Evolutionary conservation across 2,797 vertebrate species (phyloP), one percentile per base, ranked within the genome.

Genomic region (Mormyrops boulengeri): DNA sequence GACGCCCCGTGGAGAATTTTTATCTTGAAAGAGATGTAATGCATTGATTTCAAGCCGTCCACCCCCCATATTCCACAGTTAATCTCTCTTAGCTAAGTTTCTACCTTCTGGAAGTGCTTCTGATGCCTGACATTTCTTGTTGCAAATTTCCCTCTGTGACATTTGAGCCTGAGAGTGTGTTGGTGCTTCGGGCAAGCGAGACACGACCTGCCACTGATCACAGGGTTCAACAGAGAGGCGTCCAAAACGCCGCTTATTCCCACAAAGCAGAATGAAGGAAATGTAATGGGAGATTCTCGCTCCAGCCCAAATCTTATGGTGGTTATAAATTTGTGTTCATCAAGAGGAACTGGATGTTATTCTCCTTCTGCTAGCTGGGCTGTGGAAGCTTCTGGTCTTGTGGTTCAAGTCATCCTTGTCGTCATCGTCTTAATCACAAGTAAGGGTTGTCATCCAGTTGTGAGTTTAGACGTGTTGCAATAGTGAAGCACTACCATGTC

Each of bases 161-260:
- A 93, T 93, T 95, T 91, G 90, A 93, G 90, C 91, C 93, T 90
- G 94, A 92, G 92, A 95, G 94, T 94, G 91, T 44, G 5, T 85
- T 9, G 30, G 90, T 92, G 91, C 93, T 94, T 91, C 88, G 92
- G 92, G 93, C 94, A 93, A 94, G 94, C 93, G 93, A 94, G 92
- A 94, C 94, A 94, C 92, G 34, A 60, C 77, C 77, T 82, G 77
- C 38, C 22, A 92, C 92, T 93, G 93, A n/a, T 94, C 93, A 92
- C 17, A 6, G 66, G 93, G 94, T 93, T 94, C 93, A 95, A 95
- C 93, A 93, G 92, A 94, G 88, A 93, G 92, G 94, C 91, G 93
- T 95, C 93, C 93, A 95, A 93, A 92, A 94, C 94, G 93, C 77
- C 3, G 93, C 93, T 94, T 92, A 91, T 95, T 94, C 94, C 92